phyloP scores from a whole-genome alignment of 1,140 invertebrate genomes.

The Drosophila kohkoa region DNA sequence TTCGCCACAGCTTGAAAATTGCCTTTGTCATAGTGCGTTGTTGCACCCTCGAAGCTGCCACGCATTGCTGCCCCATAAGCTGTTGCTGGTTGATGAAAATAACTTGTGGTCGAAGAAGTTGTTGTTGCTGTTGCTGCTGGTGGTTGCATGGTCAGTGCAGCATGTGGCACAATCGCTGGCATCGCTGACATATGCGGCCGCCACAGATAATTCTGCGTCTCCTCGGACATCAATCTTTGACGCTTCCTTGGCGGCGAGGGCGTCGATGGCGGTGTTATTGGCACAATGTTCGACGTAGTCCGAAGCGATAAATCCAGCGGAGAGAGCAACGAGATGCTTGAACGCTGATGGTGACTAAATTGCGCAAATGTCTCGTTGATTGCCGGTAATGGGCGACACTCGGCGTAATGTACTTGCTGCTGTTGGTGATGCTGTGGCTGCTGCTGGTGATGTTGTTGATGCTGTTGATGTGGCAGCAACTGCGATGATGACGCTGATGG shows the following conservation, averaged over 20 bases:
- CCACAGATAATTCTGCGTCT: conserved; percentile 84
- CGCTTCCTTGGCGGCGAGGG: conserved; percentile 86
- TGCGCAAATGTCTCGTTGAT: conserved; percentile 84
- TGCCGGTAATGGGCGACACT: conserved; percentile 77
- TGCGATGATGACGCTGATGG: conserved; percentile 24
- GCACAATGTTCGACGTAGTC: conserved; percentile 81
- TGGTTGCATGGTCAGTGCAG: conserved; percentile 23
- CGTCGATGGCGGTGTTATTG: conserved; percentile 88
- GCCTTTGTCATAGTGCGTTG: conserved; percentile 74
- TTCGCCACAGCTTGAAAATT: conserved; percentile 84
- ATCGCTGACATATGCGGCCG: conserved; percentile 78
- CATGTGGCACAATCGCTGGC: conserved; percentile 35
- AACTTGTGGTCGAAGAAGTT: conserved; percentile 20
- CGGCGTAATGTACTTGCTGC: conserved; percentile 55
- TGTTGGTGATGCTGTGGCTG: conserved; percentile 30
- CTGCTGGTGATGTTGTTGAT: not conserved
- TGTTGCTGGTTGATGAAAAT: conserved; percentile 61
- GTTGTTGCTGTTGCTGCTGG: conserved; percentile 21
- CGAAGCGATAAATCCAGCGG: conserved; percentile 87
- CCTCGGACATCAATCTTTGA: conserved; percentile 84
- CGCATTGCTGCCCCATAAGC: conserved; percentile 56
- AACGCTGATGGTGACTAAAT: conserved; percentile 71
- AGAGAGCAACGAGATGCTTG: conserved; percentile 81
- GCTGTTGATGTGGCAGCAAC: not conserved
- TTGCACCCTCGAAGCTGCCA: conserved; percentile 43